Base-by-base conservation (phyloP, 2,797 vertebrate species). In the Tolypeutes matacus region DNA sequence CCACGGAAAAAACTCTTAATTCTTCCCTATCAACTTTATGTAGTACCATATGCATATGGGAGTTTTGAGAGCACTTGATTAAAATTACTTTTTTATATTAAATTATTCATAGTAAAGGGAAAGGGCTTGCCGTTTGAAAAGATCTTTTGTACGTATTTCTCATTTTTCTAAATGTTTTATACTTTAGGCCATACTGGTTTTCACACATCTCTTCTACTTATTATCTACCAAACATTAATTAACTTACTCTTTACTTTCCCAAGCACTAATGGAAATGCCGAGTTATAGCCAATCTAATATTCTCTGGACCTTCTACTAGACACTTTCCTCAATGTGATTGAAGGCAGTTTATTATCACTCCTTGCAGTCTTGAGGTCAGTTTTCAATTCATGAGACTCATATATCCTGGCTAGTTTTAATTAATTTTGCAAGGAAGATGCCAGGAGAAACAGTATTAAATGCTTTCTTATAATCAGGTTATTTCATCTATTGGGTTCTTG, bases 361-460 rank as follows among this genome's bases (percentile, higher is more conserved):
- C 70, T 96, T 94, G 96, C 77, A 31, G 96, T 97, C 96, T 96
- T 96, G 95, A 97, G 96, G 93, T 94, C 89, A 97, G 95, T 97
- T 96, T 97, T 97, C 97, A 97, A 97, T 97, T 97, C 97, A 85
- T 87, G 95, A 97, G 93, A 96, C 95, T 97, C 96, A 96, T 97
- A 97, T 97, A 97, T 97, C 96, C 96, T 97, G 86, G 75, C 95
- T 95, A 88, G 93, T 97, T 97, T 97, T 97, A 97, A 97, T 97
- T 97, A 97, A 97, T 97, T 97, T 97, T 97, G 96, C 97, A 97
- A 97, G 97, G 96, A 97, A 97, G 97, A 92, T 97, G 95, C 97
- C 97, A 95, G 95, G 86, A 97, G 96, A 96, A 95, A 49, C 93
- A 95, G 80, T 96, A 97, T 97, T 96, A 97, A 96, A 91, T 95